These are phyloP conservation scores for Agonopterix subpropinquella DNA, from an alignment of 2,888 invertebrate genomes.

Conservation along the genomic window DNA sequence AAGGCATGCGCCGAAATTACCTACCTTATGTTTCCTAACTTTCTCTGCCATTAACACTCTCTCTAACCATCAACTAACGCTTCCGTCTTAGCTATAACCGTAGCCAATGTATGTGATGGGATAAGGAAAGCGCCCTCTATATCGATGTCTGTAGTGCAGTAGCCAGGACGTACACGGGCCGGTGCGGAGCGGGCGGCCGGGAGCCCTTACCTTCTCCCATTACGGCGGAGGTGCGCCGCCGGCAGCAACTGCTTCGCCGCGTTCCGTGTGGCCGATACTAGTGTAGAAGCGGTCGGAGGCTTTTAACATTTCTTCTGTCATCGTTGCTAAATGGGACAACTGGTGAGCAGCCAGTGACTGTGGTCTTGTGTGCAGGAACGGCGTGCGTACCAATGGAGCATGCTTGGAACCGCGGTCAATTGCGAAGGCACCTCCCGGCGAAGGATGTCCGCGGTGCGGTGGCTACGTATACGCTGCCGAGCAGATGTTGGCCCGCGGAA, in stretches of 20 bases:
- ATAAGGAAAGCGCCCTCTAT: conserved; percentile 85
- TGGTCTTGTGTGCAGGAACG: conserved; percentile 44
- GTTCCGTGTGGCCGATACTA: conserved; percentile 55
- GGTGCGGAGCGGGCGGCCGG: conserved; percentile 71
- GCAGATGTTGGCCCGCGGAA: conserved; percentile 93
- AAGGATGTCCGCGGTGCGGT: conserved; percentile 92
- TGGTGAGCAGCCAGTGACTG: conserved; percentile 29
- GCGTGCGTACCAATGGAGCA: conserved; percentile 76
- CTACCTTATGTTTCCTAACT: conserved; percentile 53
- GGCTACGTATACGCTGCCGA: conserved; percentile 94
- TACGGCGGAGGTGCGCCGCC: conserved; percentile 76
- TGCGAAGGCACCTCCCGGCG: conserved; percentile 88
- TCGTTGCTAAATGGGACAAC: conserved; percentile 44
- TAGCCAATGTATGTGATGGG: conserved; percentile 77
- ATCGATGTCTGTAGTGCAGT: conserved; percentile 54
- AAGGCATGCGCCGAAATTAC: conserved; percentile 50
- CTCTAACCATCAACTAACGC: conserved; percentile 64
- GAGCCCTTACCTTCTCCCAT: conserved; percentile 76
- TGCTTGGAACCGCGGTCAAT: conserved; percentile 82
- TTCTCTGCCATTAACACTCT: conserved; percentile 61
- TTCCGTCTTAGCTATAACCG: conserved; percentile 64
- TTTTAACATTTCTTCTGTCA: conserved; percentile 69
- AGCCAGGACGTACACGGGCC: conserved; percentile 38
- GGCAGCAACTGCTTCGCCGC: conserved; percentile 65
- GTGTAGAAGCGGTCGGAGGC: conserved; percentile 56